phyloP scores from a whole-genome alignment of 2,113 vertebrate species.

The Actenoides hombroni region DNA sequence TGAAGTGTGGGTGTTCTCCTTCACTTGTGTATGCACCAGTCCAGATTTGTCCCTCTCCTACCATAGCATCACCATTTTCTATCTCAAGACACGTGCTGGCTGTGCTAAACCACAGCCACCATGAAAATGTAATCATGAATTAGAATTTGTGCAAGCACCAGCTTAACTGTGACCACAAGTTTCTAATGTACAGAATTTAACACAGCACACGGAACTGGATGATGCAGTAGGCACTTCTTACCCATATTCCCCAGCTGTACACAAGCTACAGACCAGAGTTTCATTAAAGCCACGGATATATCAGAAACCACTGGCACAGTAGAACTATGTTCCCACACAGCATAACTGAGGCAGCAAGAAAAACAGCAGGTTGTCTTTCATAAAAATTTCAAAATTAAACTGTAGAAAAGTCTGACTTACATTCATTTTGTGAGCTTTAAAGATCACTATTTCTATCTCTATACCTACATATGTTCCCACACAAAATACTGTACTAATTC shows the following conservation, averaged over 20 bases:
- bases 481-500: slow-evolving; percentile 18
- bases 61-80: not conserved
- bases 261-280: not conserved
- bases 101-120: not conserved
- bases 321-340: not conserved
- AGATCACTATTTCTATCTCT: slow-evolving; percentile 10
- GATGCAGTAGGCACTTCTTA: not conserved
- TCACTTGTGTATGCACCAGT: not conserved
- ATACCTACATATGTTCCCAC: not conserved
- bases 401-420: slow-evolving; percentile 7
- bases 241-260: not conserved
- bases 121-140: not conserved
- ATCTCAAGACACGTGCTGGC: not conserved
- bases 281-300: not conserved
- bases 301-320: not conserved
- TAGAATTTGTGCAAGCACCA: not conserved
- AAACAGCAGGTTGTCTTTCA: not conserved
- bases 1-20: fast-evolving
- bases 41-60: not conserved
- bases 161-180: not conserved
- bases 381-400: slow-evolving; percentile 33
- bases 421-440: slow-evolving; percentile 22
- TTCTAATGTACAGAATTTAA: not conserved
- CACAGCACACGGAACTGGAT: not conserved
- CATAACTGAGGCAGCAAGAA: not conserved